phyloP scores from a whole-genome alignment of 2,113 vertebrate species.

The Cynopterus brachyotis region DNA sequence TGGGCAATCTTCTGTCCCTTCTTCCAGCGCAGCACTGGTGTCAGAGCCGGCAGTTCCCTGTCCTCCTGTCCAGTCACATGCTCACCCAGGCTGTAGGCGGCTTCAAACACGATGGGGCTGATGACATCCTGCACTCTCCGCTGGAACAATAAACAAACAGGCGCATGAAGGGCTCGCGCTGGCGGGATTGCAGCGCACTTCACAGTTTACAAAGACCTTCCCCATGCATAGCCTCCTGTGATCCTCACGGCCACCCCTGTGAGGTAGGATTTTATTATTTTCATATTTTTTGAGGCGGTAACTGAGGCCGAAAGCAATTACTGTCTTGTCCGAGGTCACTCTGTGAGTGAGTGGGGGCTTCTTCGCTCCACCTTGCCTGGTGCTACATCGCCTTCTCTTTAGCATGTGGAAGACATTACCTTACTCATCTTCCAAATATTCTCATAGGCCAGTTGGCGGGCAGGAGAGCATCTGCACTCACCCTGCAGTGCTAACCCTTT shows the following conservation, averaged over 20 bases:
- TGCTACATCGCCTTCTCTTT: neutral
- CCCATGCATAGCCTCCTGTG: rapidly evolving
- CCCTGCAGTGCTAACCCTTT: neutral
- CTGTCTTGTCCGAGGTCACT: neutral
- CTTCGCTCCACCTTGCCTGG: neutral
- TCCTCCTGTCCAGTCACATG: slow-evolving; percentile 84
- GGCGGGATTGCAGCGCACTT: neutral
- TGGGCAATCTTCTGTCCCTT: slow-evolving; percentile 94
- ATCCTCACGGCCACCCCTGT: neutral
- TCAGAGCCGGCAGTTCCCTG: slow-evolving; percentile 89
- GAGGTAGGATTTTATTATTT: neutral
- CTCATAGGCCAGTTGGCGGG: neutral
- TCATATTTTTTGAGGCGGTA: neutral
- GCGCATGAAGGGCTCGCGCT: rapidly evolving
- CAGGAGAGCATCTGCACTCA: neutral
- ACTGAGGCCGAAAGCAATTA: neutral
- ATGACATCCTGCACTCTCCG: slow-evolving; percentile 96
- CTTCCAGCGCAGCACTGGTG: slow-evolving; percentile 94
- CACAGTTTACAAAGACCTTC: neutral
- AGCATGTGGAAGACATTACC: slow-evolving; percentile 43
- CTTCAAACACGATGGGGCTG: slow-evolving; percentile 94
- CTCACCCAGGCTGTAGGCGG: slow-evolving; percentile 90
- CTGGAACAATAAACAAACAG: slow-evolving; percentile 82
- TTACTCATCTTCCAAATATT: slow-evolving; percentile 37
- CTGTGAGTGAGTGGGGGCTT: neutral